Percentiles rank a stretch among this genome's conserved stretches.
phyloP scores from a whole-genome alignment of 2,797 vertebrate genomes.

The Alosa sapidissima region DNA sequence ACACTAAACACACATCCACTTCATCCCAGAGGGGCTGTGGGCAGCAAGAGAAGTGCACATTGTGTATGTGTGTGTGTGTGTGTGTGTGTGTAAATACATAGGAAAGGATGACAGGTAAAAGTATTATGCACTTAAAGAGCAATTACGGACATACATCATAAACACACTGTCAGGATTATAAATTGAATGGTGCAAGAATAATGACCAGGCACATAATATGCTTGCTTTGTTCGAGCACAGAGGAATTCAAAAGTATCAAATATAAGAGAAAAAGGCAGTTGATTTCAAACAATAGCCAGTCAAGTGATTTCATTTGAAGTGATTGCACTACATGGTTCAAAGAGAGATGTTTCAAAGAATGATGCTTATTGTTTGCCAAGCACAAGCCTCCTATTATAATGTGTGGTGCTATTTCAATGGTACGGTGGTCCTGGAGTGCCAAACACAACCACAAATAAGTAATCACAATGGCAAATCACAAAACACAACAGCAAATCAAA shows the following conservation, averaged over 20 bases:
- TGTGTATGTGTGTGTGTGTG: no score
- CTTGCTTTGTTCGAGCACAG: not conserved
- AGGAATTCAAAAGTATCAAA: not conserved
- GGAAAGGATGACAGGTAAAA: not conserved
- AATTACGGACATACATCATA: not conserved
- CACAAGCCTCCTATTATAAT: not conserved
- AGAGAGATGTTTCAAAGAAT: not conserved
- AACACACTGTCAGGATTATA: not conserved
- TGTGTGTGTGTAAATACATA: not conserved
- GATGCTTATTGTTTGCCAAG: not conserved
- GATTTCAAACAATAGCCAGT: conserved; percentile 1
- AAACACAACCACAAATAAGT: no score
- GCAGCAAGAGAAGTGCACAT: not conserved
- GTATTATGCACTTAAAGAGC: not conserved
- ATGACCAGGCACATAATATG: not conserved
- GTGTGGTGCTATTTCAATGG: not conserved
- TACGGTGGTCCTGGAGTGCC: no score
- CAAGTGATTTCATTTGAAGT: conserved; percentile 12
- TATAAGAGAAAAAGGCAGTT: not conserved
- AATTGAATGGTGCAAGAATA: conserved; percentile 1
- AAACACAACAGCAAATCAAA: no score
- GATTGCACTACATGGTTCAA: not conserved
- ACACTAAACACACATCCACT: not conserved
- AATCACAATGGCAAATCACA: no score
- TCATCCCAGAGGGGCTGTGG: not conserved